phyloP scores from a whole-genome alignment of 2,113 vertebrate species.

The Clarias macrocephalus region DNA sequence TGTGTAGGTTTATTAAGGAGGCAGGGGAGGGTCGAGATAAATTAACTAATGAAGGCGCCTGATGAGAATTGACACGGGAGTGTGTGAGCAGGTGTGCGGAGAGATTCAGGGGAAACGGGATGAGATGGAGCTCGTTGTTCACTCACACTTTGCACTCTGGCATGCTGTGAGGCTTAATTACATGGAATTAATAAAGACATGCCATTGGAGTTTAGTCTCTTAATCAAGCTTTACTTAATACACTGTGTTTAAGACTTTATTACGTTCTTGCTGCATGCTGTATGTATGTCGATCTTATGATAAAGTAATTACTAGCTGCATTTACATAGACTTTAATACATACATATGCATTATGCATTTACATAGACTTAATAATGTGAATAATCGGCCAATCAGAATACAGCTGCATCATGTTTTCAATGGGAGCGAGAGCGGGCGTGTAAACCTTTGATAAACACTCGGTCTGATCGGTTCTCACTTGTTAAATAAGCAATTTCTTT shows the following conservation, averaged over 20 bases:
- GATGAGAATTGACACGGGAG: constrained; percentile 61
- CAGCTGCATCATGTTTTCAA: no score
- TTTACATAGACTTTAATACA: no score
- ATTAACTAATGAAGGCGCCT: constrained; percentile 56
- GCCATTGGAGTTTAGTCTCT: neutral
- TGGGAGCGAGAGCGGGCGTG: no score
- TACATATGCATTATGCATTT: no score
- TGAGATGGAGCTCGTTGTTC: neutral
- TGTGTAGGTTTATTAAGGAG: constrained; percentile 63
- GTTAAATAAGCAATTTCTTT: no score
- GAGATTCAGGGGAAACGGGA: neutral
- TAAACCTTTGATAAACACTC: no score
- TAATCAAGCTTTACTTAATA: constrained; percentile 4
- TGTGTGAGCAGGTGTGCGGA: constrained; percentile 43
- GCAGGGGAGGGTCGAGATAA: constrained; percentile 55
- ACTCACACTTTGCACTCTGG: neutral
- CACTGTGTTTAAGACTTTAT: neutral
- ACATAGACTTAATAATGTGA: neutral
- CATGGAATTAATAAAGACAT: neutral
- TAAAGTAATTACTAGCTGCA: no score
- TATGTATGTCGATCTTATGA: neutral
- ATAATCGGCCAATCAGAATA: neutral
- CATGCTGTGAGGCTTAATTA: neutral
- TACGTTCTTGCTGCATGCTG: neutral
- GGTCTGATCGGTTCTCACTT: no score